Evolutionary conservation across 1,140 invertebrate genomes (phyloP).

Genomic region (Leptopilina boulardi): DNA sequence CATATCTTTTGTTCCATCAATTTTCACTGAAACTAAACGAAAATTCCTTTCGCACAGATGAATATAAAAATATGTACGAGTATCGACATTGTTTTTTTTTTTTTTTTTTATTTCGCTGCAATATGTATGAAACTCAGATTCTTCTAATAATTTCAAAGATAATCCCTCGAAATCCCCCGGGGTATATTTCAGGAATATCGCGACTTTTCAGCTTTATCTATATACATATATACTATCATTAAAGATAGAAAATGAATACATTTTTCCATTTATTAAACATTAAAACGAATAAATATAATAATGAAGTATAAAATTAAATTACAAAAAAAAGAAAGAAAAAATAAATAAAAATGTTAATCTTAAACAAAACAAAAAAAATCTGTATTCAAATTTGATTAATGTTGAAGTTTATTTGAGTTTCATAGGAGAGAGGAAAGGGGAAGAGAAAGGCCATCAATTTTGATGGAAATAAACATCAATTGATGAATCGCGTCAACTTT

Average conservation of each 20-base stretch:
- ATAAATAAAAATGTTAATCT: not conserved
- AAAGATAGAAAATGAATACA: not conserved
- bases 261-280: not conserved
- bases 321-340: not conserved
- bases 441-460: constrained; percentile 18
- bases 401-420: constrained; percentile 25
- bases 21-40: not conserved
- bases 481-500: constrained; percentile 10
- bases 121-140: constrained; percentile 10
- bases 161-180: not conserved
- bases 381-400: constrained; percentile 3
- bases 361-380: not conserved
- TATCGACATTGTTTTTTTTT: not conserved
- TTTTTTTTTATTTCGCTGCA: not conserved
- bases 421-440: not conserved
- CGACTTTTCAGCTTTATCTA: not conserved
- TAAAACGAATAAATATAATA: not conserved
- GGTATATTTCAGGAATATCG: not conserved
- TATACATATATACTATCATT: not conserved
- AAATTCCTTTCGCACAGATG: not conserved
- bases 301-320: no score
- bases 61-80: not conserved
- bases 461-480: constrained; percentile 27
- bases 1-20: not conserved
- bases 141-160: constrained; percentile 7